phyloP scores from a whole-genome alignment of 2,113 vertebrate species.

The Muscicapa adusta region DNA sequence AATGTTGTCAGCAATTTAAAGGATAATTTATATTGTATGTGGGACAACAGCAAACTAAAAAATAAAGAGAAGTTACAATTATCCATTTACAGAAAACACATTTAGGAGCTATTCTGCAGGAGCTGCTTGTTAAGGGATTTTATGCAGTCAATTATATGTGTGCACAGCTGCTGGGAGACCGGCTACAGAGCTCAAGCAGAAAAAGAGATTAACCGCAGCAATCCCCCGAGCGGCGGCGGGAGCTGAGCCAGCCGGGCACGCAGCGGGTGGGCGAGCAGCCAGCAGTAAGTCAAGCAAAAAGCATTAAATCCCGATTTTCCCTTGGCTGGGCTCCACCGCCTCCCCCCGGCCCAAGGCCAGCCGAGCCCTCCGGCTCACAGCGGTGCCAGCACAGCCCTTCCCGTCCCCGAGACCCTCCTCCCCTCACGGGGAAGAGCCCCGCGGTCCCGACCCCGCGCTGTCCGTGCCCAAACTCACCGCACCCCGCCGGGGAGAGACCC shows the following conservation, averaged over 20 bases:
- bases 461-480: neutral
- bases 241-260: neutral
- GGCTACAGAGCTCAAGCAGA: neutral
- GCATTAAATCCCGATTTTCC: fast-evolving
- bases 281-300: fast-evolving
- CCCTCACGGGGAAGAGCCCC: fast-evolving
- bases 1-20: neutral
- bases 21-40: neutral
- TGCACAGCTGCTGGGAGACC: neutral
- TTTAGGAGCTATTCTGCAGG: neutral
- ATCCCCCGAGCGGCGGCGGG: neutral
- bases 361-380: neutral
- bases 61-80: neutral
- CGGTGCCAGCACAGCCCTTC: neutral
- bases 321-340: neutral
- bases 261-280: neutral
- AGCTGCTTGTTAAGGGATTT: neutral
- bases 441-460: neutral
- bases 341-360: neutral
- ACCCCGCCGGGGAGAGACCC: neutral
- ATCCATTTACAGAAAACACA: neutral
- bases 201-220: neutral
- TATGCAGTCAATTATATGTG: neutral
- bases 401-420: neutral
- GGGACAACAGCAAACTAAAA: neutral